Percentiles rank a stretch among this genome's conserved stretches.
Evolutionary conservation across 2,797 vertebrate species (phyloP).

Genomic region (Acrocephalus scirpaceus): DNA sequence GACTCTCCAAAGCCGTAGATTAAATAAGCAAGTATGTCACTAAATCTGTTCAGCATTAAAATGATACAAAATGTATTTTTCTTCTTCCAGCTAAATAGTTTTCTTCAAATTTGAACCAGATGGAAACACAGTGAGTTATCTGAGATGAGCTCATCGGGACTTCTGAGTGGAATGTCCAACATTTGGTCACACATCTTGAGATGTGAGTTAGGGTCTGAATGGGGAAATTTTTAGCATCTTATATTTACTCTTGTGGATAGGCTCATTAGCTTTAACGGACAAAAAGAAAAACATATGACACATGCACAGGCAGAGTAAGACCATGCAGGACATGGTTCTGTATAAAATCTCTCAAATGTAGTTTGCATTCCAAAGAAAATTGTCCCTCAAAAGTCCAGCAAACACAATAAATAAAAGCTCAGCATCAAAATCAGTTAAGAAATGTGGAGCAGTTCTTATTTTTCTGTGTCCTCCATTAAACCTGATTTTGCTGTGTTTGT

Average conservation of each 20-base stretch:
- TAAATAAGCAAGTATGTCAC: constrained; percentile 76
- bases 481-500: background rate
- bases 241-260: constrained; percentile 42
- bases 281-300: constrained; percentile 6
- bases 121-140: constrained; percentile 74
- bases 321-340: background rate
- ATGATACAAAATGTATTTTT: constrained; percentile 79
- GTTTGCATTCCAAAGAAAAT: background rate
- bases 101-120: constrained; percentile 78
- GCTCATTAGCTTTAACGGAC: constrained; percentile 4
- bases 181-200: constrained; percentile 59
- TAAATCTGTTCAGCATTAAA: constrained; percentile 80
- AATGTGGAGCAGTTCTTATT: background rate
- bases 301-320: background rate
- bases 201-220: constrained; percentile 44
- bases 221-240: constrained; percentile 36
- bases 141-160: constrained; percentile 77
- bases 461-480: background rate
- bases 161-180: constrained; percentile 70
- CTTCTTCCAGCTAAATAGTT: constrained; percentile 78
- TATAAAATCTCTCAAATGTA: background rate
- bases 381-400: background rate
- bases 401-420: background rate
- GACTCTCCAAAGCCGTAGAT: constrained; percentile 65
- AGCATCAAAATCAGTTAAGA: background rate